These are phyloP conservation scores for Mystacides longicornis DNA, from an alignment of 2,888 invertebrate genomes.

Conservation along the genomic window DNA sequence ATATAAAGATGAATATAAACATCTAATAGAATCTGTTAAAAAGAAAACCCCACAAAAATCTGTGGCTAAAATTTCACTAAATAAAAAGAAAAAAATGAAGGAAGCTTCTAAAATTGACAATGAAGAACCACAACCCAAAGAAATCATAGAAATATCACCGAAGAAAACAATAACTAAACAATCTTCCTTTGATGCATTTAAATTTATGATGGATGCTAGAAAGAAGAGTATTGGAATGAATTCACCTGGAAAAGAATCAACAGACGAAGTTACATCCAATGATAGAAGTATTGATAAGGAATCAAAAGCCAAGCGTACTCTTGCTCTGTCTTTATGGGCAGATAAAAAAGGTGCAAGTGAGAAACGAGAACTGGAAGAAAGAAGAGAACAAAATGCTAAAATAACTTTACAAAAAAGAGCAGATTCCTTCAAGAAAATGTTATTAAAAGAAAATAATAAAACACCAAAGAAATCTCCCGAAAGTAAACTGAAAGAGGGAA, in stretches of 20 bases:
- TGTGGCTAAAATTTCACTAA: neutral
- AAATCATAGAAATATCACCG: neutral
- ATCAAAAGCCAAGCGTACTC: slow-evolving; percentile 43
- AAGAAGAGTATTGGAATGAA: slow-evolving; percentile 57
- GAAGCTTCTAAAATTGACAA: neutral
- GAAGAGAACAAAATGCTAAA: slow-evolving; percentile 50
- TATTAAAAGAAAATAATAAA: slow-evolving; percentile 22
- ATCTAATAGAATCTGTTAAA: neutral
- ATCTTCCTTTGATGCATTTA: slow-evolving; percentile 46
- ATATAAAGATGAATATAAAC: slow-evolving; percentile 2
- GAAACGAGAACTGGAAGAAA: slow-evolving; percentile 51
- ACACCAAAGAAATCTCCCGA: slow-evolving; percentile 18
- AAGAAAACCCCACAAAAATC: neutral
- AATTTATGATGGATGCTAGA: slow-evolving; percentile 59
- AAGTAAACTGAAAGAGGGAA: slow-evolving; percentile 7
- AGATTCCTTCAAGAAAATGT: slow-evolving; percentile 37
- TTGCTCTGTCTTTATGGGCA: slow-evolving; percentile 54
- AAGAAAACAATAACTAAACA: neutral
- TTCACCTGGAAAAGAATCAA: slow-evolving; percentile 51
- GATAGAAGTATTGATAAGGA: slow-evolving; percentile 34
- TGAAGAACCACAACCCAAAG: too few relatives aligned
- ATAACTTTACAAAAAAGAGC: slow-evolving; percentile 54
- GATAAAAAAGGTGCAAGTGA: slow-evolving; percentile 53
- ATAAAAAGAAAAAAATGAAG: neutral
- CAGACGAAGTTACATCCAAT: slow-evolving; percentile 30